Evolutionary conservation across 2,113 vertebrate genomes (phyloP).

Genomic region (Equus quagga): DNA sequence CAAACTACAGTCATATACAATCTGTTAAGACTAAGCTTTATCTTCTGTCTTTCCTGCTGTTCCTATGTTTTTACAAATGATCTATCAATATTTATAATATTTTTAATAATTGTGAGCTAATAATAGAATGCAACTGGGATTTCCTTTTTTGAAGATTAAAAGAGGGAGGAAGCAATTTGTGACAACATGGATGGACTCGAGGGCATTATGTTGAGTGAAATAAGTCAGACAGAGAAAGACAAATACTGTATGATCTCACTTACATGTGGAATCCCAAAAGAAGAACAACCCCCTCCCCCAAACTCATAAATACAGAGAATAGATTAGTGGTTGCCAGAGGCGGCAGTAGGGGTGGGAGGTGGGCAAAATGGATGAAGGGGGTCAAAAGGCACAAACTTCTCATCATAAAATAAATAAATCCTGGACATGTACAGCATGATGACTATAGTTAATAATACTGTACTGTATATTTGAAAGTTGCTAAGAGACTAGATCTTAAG

Average conservation of each 20-base stretch:
- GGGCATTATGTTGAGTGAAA: neutral
- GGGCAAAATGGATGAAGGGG: neutral
- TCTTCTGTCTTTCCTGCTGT: neutral
- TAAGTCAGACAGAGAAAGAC: neutral
- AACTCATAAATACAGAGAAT: neutral
- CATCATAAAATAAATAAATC: neutral
- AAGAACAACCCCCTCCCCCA: too few relatives aligned
- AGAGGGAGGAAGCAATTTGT: neutral
- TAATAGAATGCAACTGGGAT: neutral
- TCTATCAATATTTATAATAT: neutral
- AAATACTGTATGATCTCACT: neutral
- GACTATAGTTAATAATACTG: neutral
- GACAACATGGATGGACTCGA: neutral
- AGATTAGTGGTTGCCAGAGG: neutral
- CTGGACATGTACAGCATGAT: neutral
- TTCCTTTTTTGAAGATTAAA: neutral
- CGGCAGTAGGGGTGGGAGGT: rapidly evolving
- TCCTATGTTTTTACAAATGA: neutral
- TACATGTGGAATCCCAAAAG: neutral
- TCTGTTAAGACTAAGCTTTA: neutral
- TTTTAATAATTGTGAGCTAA: slow-evolving; percentile 11
- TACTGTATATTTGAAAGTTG: neutral
- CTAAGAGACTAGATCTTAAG: neutral
- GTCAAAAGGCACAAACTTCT: neutral
- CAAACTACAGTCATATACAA: neutral